These are phyloP conservation scores for Premnoplex brunnescens DNA, from an alignment of 2,797 vertebrate species.

Conservation along the genomic window DNA sequence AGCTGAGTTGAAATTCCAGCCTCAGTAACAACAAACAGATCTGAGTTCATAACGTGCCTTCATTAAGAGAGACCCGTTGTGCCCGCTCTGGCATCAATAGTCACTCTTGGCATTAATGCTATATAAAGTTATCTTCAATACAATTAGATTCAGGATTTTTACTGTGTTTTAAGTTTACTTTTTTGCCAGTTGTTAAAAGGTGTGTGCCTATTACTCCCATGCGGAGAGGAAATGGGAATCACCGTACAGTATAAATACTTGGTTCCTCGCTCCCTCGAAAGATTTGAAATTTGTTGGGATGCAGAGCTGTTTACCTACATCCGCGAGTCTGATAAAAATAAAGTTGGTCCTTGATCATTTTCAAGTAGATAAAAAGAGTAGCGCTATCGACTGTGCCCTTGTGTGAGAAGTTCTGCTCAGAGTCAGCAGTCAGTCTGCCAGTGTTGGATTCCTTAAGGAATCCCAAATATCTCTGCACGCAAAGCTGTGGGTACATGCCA, in stretches of 20 bases:
- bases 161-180: conserved; percentile 2
- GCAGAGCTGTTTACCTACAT: conserved; percentile 45
- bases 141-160: background rate
- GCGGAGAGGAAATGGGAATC: background rate
- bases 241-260: background rate
- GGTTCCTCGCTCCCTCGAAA: conserved; percentile 24
- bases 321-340: conserved; percentile 14
- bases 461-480: background rate
- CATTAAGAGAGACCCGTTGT: conserved; percentile 4
- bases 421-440: background rate
- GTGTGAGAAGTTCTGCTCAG: conserved; percentile 15
- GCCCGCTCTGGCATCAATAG: conserved; percentile 30
- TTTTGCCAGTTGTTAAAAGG: background rate
- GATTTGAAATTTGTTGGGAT: background rate
- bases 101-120: background rate
- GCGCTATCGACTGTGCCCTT: conserved; percentile 48
- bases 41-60: conserved; percentile 13
- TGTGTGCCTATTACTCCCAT: conserved; percentile 3
- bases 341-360: conserved; percentile 48
- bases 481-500: background rate
- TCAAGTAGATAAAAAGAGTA: conserved; percentile 21
- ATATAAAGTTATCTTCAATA: background rate
- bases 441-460: conserved; percentile 10
- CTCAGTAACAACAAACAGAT: conserved; percentile 57
- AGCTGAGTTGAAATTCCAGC: conserved; percentile 32